Evolutionary conservation across 2,113 vertebrate species (phyloP).

Genomic region (Tetrax tetrax): DNA sequence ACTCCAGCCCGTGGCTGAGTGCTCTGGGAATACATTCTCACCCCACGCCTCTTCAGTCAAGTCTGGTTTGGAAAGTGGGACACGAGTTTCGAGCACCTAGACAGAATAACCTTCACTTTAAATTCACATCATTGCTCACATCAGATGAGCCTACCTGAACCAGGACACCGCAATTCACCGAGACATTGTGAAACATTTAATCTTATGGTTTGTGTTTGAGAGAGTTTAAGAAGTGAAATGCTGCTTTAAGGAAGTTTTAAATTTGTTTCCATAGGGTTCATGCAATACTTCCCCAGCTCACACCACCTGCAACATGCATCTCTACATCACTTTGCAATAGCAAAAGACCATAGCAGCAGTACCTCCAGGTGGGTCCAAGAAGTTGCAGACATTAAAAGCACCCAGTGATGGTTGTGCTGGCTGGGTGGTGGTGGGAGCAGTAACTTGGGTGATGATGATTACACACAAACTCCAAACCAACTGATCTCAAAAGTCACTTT

Average conservation of each 20-base stretch:
- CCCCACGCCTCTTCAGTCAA: background rate
- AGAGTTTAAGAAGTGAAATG: background rate
- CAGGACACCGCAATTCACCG: background rate
- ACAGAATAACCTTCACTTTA: background rate
- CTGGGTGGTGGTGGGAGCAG: conserved; percentile 40
- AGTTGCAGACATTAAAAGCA: background rate
- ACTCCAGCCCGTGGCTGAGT: background rate
- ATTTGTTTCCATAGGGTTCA: background rate
- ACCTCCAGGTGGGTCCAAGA: background rate
- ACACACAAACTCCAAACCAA: conserved; percentile 9
- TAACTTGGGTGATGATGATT: background rate
- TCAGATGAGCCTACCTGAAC: background rate
- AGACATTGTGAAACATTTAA: background rate
- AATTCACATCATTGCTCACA: background rate
- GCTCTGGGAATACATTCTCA: background rate
- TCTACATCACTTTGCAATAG: background rate
- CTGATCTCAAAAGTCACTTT: conserved; percentile 14
- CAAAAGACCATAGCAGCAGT: background rate
- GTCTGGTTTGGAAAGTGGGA: background rate
- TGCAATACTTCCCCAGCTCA: background rate
- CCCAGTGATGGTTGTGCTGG: background rate
- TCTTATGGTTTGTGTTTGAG: background rate
- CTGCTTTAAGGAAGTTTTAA: background rate
- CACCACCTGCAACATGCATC: background rate
- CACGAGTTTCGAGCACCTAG: background rate